phyloP scores from a whole-genome alignment of 1,140 invertebrate species.

The Choristoneura fumiferana region DNA sequence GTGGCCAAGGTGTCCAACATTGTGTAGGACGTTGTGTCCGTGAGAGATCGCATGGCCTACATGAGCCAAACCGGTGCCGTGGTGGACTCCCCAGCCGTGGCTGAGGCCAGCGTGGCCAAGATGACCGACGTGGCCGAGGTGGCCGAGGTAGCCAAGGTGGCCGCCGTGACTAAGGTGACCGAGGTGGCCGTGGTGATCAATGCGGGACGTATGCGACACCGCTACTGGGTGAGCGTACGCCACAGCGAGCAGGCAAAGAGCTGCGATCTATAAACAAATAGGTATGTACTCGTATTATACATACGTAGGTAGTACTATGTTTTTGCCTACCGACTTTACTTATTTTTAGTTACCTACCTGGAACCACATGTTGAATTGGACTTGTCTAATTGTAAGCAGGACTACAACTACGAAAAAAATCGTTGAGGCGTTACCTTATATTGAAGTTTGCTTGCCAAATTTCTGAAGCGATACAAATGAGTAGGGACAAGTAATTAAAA shows the following conservation, averaged over 20 bases:
- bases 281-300: no score
- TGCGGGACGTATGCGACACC: conserved; percentile 37
- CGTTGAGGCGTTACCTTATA: conserved; percentile 23
- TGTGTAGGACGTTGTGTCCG: conserved; percentile 11
- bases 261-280: conserved; percentile 28
- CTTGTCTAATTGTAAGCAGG: conserved; percentile 25
- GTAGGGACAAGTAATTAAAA: conserved; percentile 14
- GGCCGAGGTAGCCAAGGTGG: conserved; percentile 17
- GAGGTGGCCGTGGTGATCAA: conserved; percentile 26
- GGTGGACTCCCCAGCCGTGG: conserved; percentile 11
- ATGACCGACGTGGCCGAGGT: conserved; percentile 20
- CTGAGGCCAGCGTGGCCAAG: conserved; percentile 10
- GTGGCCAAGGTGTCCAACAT: not conserved
- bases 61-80: not conserved
- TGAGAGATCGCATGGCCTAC: not conserved
- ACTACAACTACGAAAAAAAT: conserved; percentile 30
- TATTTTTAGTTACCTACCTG: no score
- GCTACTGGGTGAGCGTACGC: conserved; percentile 31
- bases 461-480: conserved; percentile 16
- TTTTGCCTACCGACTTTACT: no score
- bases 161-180: conserved; percentile 10
- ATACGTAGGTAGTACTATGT: no score
- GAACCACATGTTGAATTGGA: conserved; percentile 37
- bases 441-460: conserved; percentile 17
- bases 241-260: conserved; percentile 28